Evolutionary conservation across 2,113 vertebrate species (phyloP), one percentile per base, ranked within the genome.

Genomic region (Rhinopithecus roxellana): DNA sequence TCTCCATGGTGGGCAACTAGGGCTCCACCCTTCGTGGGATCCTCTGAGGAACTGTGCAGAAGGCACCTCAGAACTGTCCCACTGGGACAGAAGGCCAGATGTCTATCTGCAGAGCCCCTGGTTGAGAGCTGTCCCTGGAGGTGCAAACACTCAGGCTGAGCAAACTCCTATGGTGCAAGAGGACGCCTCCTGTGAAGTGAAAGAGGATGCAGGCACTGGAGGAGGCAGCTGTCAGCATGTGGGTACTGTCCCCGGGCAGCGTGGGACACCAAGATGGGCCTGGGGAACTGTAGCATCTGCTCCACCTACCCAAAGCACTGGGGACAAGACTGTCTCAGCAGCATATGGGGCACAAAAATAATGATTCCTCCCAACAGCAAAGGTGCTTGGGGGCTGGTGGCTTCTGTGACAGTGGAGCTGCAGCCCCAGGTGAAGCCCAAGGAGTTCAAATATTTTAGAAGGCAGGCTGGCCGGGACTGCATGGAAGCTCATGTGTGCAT

Each of bases 401-500:
- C 18, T n/a, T 32, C 10, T 11, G 9, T 43, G 40, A 59, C 25
- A 50, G 25, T 14, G 43, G 59, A 12, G 50, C 25, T 77, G 16
- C 25, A 72, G 72, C 61, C 59, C 45, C 35, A 14, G 12, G 64
- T n/a, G 75, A 30, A 88, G 20, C 50, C 35, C 35, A 25, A 11
- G 48, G 61, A 18, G 11, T 72, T 43, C 30, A 16, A 23, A 38
- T 25, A 0, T 72, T 50, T 17, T 17, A 43, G 69, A 82, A 64
- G 69, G 5, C 38, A 69, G n/a, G 43, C 12, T 10, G 43, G 11
- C 61, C 14, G 6, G 50, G 38, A 43, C 9, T 13, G 17, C 52
- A 4, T 0, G 14, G 16, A 38, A 38, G 17, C 82, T 75, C 11
- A 18, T 32, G 30, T 4, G 5, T 4, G 18, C 2, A 0, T 7